Base-by-base conservation (phyloP, 1,140 invertebrate genomes). In the Chrysoperla carnea region DNA sequence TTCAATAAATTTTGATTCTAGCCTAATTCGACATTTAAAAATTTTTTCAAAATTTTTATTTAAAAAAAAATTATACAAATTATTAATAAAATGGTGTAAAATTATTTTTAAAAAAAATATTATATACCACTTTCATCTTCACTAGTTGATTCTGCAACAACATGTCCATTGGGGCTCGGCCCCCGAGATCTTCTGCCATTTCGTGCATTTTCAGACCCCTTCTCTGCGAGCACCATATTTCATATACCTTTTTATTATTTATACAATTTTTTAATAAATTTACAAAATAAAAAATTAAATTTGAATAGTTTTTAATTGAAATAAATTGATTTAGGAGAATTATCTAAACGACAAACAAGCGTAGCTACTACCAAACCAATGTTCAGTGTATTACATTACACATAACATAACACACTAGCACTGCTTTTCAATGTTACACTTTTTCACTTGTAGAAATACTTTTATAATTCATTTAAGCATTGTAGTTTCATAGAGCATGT, bases 161-260 rank as follows among this genome's bases (percentile, higher is more conserved):
- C 72, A 63, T 84, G 79, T 48, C 78, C 81, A 70, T 86, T 88
- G 44, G 86, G 86, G 70, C 84, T 89, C 55, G 84, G 81, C 57
- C 84, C 85, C 57, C 84, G 72, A 48, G 85, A 89, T 62, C 84
- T 74, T 49, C 84, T 74, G 37, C 85, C 86, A 63, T 89, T 89
- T 55, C 83, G 68, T 47, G 81, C 73, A 63, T 74, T 75, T 51
- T 85, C 82, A 46, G 70, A 71, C 64, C 80, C 84, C 67, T 81
- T 79, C 59, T 89, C 85, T 8, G 84, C 81, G 59, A 88, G 72
- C 56, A 89, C 85, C 85, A 89, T 89, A 58, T 63, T 68, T 14
- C 12, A 6, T 39, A 23, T 23, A 23, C 17, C 17, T 23, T 23
- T 23, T 23, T 23, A 23, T 23, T 23, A 23, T 23, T 23, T 23